Base-by-base conservation (phyloP, 2,888 invertebrate species). In the Malacosoma neustria region DNA sequence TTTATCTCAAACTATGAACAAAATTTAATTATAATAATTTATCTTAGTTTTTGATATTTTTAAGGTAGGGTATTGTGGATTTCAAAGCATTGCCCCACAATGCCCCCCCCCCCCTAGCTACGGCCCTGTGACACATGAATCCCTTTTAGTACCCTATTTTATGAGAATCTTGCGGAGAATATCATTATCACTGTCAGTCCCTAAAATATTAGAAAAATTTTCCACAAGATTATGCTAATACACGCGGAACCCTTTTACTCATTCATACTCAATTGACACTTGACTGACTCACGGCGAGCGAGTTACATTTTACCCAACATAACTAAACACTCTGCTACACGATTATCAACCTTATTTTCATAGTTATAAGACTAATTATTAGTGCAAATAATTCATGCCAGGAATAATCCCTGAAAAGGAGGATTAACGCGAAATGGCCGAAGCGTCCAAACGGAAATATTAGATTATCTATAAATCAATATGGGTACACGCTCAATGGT, bases 381-480 rank as follows among this genome's bases (percentile, higher is more conserved):
- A 3, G 1, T n/a, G 32, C 31, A 22, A 4, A 22, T 22, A 5
- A 22, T 30, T 9, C 11, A n/a, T 31, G 32, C 14, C 40, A 33
- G 39, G 32, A 40, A 41, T 37, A 42, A 46, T 40, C 40, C 42
- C 31, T 44, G 39, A 37, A 37, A 41, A 39, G 40, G 38, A 41
- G 44, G 46, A 51, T 49, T 48, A 49, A 39, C 48, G 40, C 39
- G 36, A 45, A 49, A 45, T 43, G 45, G 47, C 46, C 48, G 35
- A 41, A 54, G 51, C 48, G 43, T 46, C 42, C 45, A 44, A 55
- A 53, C 36, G 63, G 55, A 62, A 61, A 49, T 55, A 64, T 65
- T 61, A 55, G 57, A 62, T 64, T 61, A 61, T 58, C 48, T 49
- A 54, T 41, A 54, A 61, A 61, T 57, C 59, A 57, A 57, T 59